phyloP scores from a whole-genome alignment of 2,888 invertebrate species.

The Dryobota labecula region DNA sequence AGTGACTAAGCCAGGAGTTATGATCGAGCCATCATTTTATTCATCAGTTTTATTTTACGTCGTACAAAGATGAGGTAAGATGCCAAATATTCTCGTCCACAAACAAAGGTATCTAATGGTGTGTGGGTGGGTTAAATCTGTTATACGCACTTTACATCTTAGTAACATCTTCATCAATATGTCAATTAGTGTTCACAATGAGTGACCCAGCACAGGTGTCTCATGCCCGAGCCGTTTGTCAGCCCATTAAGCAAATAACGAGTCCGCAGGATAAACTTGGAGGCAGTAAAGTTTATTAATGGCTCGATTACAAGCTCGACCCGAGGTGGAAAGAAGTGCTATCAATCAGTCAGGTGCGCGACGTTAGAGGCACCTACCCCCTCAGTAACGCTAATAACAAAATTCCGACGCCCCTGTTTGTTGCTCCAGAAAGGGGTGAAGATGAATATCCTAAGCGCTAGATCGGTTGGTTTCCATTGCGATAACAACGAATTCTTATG shows the following conservation, averaged over 20 bases:
- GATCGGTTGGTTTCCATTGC: slow-evolving; percentile 76
- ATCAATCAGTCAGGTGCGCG: slow-evolving; percentile 91
- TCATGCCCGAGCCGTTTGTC: slow-evolving; percentile 83
- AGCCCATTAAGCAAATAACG: slow-evolving; percentile 90
- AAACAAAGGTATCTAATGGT: slow-evolving; percentile 22
- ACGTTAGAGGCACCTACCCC: slow-evolving; percentile 85
- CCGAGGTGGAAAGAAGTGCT: slow-evolving; percentile 90
- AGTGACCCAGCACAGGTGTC: slow-evolving; percentile 83
- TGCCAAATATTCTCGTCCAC: slow-evolving; percentile 11
- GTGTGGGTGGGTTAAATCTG: slow-evolving; percentile 34
- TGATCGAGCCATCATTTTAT: slow-evolving; percentile 20
- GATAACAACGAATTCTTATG: slow-evolving; percentile 70
- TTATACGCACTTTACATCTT: slow-evolving; percentile 65
- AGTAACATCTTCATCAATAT: slow-evolving; percentile 80
- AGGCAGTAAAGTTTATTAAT: slow-evolving; percentile 91
- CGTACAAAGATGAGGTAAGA: background rate
- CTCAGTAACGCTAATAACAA: slow-evolving; percentile 90
- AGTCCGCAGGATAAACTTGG: slow-evolving; percentile 89
- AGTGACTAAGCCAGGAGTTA: background rate
- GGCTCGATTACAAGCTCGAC: slow-evolving; percentile 91
- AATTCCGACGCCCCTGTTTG: slow-evolving; percentile 89
- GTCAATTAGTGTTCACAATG: slow-evolving; percentile 83
- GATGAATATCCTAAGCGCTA: slow-evolving; percentile 85
- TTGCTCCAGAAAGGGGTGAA: slow-evolving; percentile 88
- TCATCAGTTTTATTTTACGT: slow-evolving; percentile 21